Conservation (phyloP, 2,888 invertebrate species). For the Oxyteleia sp. region DNA sequence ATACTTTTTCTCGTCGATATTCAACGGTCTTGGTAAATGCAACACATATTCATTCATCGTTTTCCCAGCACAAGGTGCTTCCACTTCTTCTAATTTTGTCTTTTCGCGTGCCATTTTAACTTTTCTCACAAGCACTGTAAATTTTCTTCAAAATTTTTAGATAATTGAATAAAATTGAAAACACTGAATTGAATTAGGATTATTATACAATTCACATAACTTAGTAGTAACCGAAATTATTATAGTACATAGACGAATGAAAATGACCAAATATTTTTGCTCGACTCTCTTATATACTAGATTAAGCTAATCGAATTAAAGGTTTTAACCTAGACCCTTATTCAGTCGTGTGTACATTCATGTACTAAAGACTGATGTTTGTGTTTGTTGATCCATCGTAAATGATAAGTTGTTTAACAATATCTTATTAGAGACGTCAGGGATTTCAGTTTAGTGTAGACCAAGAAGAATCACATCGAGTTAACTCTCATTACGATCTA, state of each 20-base stretch:
- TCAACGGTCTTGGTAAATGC: slow-evolving; percentile 91
- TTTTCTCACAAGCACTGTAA: not conserved
- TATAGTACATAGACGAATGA: not conserved
- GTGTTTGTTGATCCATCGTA: slow-evolving; percentile 36
- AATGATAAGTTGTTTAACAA: slow-evolving; percentile 82
- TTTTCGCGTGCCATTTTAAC: slow-evolving; percentile 63
- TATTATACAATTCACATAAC: too few species aligned
- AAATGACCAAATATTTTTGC: not conserved
- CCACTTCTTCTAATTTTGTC: slow-evolving; percentile 72
- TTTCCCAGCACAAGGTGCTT: slow-evolving; percentile 70
- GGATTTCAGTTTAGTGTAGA: slow-evolving; percentile 42
- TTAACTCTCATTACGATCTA: not conserved
- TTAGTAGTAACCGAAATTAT: not conserved
- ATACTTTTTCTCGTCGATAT: slow-evolving; percentile 96
- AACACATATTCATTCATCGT: slow-evolving; percentile 81
- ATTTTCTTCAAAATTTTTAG: not conserved
- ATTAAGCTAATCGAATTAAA: slow-evolving; percentile 81
- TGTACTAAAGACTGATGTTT: slow-evolving; percentile 12
- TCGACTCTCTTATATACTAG: slow-evolving; percentile 79
- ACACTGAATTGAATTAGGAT: too few species aligned
- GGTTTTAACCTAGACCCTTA: slow-evolving; percentile 82
- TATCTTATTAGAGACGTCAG: slow-evolving; percentile 80
- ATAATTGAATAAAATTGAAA: too few species aligned
- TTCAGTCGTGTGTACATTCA: slow-evolving; percentile 71
- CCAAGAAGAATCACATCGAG: too few species aligned